These are phyloP conservation scores for Dryobates pubescens DNA, from an alignment of 2,797 vertebrate genomes.

Conservation along the genomic window DNA sequence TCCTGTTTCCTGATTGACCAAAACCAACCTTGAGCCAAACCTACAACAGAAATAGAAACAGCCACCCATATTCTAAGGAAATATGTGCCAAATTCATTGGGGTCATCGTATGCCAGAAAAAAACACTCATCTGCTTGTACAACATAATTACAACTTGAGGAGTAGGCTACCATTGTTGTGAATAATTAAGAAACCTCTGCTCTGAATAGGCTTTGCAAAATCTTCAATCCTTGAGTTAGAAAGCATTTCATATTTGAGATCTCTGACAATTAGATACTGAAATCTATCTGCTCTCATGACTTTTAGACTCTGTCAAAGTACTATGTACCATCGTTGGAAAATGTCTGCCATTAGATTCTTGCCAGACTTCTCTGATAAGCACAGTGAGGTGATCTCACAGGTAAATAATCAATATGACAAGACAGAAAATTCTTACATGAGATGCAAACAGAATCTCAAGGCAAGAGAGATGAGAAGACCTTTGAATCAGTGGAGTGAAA, in stretches of 20 bases:
- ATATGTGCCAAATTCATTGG: rapidly evolving
- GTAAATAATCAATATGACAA: not conserved
- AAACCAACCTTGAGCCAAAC: not conserved
- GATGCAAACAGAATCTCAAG: not conserved
- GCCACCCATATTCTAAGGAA: not conserved
- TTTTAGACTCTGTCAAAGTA: not conserved
- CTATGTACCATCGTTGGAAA: not conserved
- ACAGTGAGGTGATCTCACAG: not conserved
- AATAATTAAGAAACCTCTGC: not conserved
- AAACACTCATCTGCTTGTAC: not conserved
- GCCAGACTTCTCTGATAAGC: not conserved
- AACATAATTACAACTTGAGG: not conserved
- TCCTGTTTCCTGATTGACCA: not conserved
- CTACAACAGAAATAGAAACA: not conserved
- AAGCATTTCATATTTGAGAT: not conserved
- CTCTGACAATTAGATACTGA: not conserved
- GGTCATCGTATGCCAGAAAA: not conserved
- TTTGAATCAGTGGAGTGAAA: not conserved
- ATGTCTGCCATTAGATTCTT: not conserved
- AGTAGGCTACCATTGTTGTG: not conserved
- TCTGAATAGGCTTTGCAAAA: not conserved
- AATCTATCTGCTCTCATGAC: not conserved
- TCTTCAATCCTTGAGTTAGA: not conserved
- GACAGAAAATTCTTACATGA: not conserved
- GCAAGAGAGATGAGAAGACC: not conserved